A percentile compares a stretch with the other conserved stretches of the same genome.
These are phyloP conservation scores for Galago senegalensis DNA, from an alignment of 2,797 vertebrate species.

Conservation along the genomic window DNA sequence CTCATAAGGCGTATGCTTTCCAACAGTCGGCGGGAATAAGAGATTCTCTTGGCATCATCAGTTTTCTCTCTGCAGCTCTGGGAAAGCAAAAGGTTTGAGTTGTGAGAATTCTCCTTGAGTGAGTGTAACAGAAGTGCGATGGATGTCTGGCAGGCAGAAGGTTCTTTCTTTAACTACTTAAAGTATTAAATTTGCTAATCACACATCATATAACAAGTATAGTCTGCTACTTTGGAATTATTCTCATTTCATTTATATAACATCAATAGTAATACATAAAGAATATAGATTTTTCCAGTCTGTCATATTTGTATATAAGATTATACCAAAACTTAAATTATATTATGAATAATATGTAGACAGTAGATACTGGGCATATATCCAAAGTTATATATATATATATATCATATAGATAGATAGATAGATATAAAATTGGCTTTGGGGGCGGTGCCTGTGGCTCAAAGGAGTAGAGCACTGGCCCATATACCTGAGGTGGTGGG, in stretches of 20 bases:
- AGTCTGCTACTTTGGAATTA: not conserved
- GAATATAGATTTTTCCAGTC: not conserved
- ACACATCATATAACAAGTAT: conserved; percentile 12
- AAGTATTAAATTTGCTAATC: conserved; percentile 5
- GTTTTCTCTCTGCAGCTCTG: not conserved
- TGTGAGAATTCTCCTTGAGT: conserved; percentile 30
- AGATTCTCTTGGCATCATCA: conserved; percentile 34
- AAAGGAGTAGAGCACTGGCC: no score
- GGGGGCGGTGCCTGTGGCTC: no score
- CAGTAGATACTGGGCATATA: no score
- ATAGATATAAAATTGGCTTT: not conserved
- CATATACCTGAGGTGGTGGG: no score
- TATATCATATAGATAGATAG: no score
- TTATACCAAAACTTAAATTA: not conserved
- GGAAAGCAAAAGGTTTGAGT: conserved; percentile 29
- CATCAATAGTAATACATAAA: not conserved
- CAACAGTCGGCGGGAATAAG: not conserved
- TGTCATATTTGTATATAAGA: conserved; percentile 11
- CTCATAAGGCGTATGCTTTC: not conserved
- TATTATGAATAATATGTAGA: no score
- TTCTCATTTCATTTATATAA: not conserved
- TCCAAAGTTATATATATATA: no score
- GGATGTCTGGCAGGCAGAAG: conserved; percentile 46
- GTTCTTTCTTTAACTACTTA: conserved; percentile 40
- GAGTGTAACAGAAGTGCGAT: conserved; percentile 32